These are phyloP conservation scores for Solenodon paradoxus DNA, from an alignment of 2,113 vertebrate species.

Conservation along the genomic window DNA sequence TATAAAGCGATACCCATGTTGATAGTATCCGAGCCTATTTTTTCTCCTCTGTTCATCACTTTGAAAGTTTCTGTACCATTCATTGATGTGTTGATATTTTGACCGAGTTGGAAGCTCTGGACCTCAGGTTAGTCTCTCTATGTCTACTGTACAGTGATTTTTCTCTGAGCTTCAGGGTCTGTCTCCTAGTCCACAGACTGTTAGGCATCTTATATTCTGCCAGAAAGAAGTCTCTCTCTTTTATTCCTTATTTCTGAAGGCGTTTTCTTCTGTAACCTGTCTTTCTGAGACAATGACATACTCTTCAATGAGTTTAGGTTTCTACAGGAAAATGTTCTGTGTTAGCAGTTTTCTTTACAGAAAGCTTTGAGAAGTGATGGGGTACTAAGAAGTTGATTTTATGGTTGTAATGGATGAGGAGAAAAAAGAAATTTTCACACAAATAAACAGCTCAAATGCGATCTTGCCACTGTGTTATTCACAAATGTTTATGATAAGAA, in stretches of 20 bases:
- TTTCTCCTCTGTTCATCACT: neutral
- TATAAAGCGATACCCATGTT: neutral
- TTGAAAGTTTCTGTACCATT: neutral
- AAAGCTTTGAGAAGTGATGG: neutral
- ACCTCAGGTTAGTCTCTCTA: accelerated
- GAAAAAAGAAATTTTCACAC: neutral
- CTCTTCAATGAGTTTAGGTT: neutral
- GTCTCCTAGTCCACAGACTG: neutral
- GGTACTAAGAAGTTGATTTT: neutral
- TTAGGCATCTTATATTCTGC: neutral
- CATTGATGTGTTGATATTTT: neutral
- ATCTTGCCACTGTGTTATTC: conserved; percentile 37
- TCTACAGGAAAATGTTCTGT: neutral
- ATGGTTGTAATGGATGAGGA: neutral
- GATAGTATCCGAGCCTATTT: neutral
- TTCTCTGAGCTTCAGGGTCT: neutral
- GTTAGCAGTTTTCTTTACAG: neutral
- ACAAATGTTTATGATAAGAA: conserved; percentile 54
- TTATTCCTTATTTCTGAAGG: neutral
- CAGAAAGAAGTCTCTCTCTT: neutral
- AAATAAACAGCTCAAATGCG: neutral
- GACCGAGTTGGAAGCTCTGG: neutral
- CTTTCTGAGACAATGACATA: neutral
- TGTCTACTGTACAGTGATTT: neutral
- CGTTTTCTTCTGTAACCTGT: neutral